A percentile compares a stretch with the other conserved stretches of the same genome.
Evolutionary conservation across 2,113 vertebrate genomes (phyloP).

Genomic region (Daubentonia madagascariensis): DNA sequence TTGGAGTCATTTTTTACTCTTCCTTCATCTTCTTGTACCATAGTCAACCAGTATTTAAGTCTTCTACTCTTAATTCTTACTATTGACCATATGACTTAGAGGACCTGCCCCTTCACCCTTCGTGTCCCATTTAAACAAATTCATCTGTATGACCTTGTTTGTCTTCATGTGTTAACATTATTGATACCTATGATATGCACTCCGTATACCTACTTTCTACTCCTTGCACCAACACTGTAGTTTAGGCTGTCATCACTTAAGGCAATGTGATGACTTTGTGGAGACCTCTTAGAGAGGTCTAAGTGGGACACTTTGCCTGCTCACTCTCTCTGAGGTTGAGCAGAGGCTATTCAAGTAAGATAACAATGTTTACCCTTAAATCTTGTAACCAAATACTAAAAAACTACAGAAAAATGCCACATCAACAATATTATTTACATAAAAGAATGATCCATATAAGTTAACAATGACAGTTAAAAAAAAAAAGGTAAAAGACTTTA

Average conservation of each 20-base stretch:
- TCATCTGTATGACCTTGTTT: background rate
- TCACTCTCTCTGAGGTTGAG: background rate
- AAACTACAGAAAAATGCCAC: background rate
- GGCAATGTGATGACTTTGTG: background rate
- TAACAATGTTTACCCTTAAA: background rate
- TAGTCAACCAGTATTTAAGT: background rate
- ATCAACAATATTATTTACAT: background rate
- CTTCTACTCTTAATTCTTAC: background rate
- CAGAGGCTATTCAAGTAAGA: background rate
- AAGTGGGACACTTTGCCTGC: background rate
- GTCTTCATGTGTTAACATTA: background rate
- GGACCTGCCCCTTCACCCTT: background rate
- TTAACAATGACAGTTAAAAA: conserved; percentile 7
- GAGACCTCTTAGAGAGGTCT: background rate
- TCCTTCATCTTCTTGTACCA: background rate
- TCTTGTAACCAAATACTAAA: background rate
- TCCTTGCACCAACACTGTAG: background rate
- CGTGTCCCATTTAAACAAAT: background rate
- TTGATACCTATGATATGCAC: background rate
- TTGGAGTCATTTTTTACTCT: background rate
- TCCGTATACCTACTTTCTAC: background rate
- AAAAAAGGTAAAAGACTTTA: background rate
- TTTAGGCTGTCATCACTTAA: background rate
- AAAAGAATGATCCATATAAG: background rate
- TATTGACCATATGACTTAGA: background rate